Conservation (phyloP, 2,113 vertebrate genomes). For the Phrynosoma blainvillii region DNA sequence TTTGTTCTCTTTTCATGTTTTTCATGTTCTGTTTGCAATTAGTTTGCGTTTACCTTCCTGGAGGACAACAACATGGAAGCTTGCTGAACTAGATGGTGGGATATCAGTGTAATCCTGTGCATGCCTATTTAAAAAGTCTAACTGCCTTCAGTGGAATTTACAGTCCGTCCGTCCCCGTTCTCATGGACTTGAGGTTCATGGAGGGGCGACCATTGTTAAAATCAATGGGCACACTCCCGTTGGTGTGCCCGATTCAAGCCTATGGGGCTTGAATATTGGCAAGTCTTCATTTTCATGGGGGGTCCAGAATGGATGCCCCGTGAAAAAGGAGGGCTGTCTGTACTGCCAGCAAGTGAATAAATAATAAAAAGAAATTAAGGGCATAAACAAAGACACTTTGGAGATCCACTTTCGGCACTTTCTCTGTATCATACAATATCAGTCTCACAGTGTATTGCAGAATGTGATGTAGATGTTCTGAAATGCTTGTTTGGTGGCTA, state of each 20-base stretch:
- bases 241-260: too few relatives aligned
- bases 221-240: too few relatives aligned
- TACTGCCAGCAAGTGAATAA: neutral
- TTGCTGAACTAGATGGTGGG: neutral
- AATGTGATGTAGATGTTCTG: neutral
- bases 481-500: neutral
- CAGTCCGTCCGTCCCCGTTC: too few relatives aligned
- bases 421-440: neutral
- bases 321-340: too few relatives aligned
- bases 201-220: too few relatives aligned
- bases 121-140: too few relatives aligned
- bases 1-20: neutral
- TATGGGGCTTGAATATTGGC: too few relatives aligned
- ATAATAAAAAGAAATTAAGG: conserved; percentile 12
- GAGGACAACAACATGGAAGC: neutral
- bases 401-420: neutral
- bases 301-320: too few relatives aligned
- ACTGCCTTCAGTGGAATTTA: too few relatives aligned
- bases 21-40: neutral
- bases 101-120: neutral
- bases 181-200: too few relatives aligned
- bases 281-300: too few relatives aligned
- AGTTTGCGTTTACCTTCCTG: neutral
- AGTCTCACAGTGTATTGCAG: too few relatives aligned
- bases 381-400: rapidly evolving